Evolutionary conservation across 2,113 vertebrate species (phyloP).

Genomic region (Bubo blakistoni): DNA sequence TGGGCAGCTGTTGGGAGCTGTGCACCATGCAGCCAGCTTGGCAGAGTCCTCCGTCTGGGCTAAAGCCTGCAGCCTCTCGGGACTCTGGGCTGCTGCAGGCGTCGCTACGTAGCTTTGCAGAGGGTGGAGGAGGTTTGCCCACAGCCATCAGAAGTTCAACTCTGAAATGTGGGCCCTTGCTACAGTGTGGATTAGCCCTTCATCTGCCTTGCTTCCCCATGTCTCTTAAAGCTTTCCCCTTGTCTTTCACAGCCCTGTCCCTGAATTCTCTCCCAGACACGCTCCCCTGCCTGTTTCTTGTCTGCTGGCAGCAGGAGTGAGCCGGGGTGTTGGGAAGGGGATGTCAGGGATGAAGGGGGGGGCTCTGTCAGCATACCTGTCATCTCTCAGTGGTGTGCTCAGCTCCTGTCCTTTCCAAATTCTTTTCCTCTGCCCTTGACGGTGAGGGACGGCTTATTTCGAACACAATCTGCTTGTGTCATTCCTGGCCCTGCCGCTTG

Average conservation of each 20-base stretch:
- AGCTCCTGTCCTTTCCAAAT: constrained; percentile 19
- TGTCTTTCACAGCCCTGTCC: neutral
- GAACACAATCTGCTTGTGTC: constrained; percentile 30
- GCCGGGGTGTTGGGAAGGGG: neutral
- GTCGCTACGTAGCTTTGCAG: neutral
- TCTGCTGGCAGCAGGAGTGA: neutral
- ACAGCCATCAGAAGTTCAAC: neutral
- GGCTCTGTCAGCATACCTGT: neutral
- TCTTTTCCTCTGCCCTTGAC: constrained; percentile 36
- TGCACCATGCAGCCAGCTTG: neutral
- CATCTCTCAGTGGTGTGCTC: neutral
- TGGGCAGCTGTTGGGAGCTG: neutral
- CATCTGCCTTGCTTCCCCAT: neutral
- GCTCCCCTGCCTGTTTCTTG: neutral
- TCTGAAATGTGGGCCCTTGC: neutral
- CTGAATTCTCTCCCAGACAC: neutral
- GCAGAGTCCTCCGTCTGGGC: neutral
- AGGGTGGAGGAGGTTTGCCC: neutral
- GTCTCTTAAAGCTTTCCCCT: neutral
- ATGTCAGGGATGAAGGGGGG: neutral
- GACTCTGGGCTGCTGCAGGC: neutral
- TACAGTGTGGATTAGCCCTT: neutral
- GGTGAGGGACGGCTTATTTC: constrained; percentile 11
- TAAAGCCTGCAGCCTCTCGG: neutral
- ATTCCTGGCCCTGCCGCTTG: constrained; percentile 20